Conservation (phyloP, 2,797 vertebrate species). For the Bovichtus diacanthus region DNA sequence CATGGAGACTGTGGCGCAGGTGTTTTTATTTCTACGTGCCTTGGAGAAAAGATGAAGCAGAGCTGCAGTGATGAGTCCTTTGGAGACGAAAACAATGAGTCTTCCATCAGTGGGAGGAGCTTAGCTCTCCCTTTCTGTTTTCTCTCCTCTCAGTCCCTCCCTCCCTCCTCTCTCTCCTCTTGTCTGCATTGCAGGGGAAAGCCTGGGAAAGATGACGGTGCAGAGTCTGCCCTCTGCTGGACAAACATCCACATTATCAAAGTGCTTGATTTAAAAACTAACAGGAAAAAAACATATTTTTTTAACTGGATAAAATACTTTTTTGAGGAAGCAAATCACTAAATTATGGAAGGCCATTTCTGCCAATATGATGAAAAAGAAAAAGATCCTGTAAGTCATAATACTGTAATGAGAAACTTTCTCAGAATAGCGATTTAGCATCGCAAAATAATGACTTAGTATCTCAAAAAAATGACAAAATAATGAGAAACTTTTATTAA, state of each 20-base stretch:
- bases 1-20: neutral
- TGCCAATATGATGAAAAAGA: no score
- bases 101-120: constrained; percentile 69
- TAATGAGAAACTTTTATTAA: no score
- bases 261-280: no score
- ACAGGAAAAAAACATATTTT: constrained; percentile 4
- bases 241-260: constrained; percentile 1
- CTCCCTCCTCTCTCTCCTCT: constrained; percentile 53
- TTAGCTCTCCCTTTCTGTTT: constrained; percentile 34
- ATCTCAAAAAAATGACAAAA: no score
- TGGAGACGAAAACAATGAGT: constrained; percentile 39
- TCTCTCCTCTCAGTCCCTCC: constrained; percentile 40
- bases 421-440: no score
- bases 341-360: no score
- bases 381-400: no score
- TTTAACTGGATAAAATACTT: neutral
- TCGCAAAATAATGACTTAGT: no score
- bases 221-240: constrained; percentile 82
- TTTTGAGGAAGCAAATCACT: neutral
- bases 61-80: constrained; percentile 36
- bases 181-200: constrained; percentile 87
- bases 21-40: constrained; percentile 3
- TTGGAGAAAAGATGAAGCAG: constrained; percentile 28
- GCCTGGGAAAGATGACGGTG: no score
- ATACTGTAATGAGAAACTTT: no score